Evolutionary conservation across 2,888 invertebrate genomes (phyloP), one percentile per base, ranked within the genome.

Genomic region (Yponomeuta plumbellus): DNA sequence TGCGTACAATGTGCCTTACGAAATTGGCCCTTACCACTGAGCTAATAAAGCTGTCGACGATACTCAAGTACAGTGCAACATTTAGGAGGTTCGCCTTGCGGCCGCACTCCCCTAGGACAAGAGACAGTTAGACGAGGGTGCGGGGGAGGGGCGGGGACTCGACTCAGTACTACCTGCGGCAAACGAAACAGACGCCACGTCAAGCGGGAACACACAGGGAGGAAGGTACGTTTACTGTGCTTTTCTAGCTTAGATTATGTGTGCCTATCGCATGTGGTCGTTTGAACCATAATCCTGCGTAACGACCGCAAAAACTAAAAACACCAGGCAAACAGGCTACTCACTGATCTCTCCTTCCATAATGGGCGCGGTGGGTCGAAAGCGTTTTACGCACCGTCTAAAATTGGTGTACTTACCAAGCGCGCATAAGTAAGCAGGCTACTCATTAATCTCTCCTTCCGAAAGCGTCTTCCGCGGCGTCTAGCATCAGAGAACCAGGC

Each of bases 151-250:
- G 44, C 44, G 13, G 13, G 44, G 13, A 52, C 44, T 52, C 44
- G 44, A 52, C 44, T 52, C 44, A 4, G 44, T 52, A 52, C 44
- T 52, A 52, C 44, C 44, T 52, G 44, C 44, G 44, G 44, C 44
- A 52, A 52, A 52, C 44, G 44, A 52, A 52, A 52, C 44, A 52
- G 44, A 52, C 44, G 44, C 44, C 44, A 52, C 44, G 13, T 52
- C 44, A 52, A 52, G 44, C 44, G 17, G 13, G 5, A 17, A 52
- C 17, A 52, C 13, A 13, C 17, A 52, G 44, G 44, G 44, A 52
- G 44, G 44, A 52, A 52, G 44, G 44, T 52, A 52, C 44, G 17
- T 17, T 5, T 3, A 52, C 6, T 52, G 44, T 52, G 44, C 17
- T 13, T 52, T 13, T 8, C 8, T 1, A 34, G 34, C 34, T 34